Evolutionary conservation across 2,888 invertebrate genomes (phyloP).

Genomic region (Nysson spinosus): DNA sequence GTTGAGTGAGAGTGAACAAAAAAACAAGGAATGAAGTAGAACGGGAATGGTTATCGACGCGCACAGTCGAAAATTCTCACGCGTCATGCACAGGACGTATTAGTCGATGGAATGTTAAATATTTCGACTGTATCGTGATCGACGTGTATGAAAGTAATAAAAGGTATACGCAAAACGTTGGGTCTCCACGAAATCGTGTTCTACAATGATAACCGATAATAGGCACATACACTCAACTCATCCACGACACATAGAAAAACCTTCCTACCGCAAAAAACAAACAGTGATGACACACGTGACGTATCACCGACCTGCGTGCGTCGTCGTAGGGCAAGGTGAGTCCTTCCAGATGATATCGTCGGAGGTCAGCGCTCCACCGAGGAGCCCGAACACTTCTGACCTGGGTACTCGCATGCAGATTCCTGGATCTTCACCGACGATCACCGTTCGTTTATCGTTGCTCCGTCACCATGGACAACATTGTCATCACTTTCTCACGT

Average conservation of each 20-base stretch:
- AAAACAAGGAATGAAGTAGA: neutral
- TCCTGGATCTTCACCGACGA: conserved; percentile 15
- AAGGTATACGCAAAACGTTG: too few species aligned
- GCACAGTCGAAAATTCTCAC: conserved; percentile 24
- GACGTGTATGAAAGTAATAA: too few species aligned
- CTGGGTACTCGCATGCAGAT: conserved; percentile 72
- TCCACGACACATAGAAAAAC: conserved; percentile 39
- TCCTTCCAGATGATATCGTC: conserved; percentile 63
- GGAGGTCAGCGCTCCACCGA: conserved; percentile 65
- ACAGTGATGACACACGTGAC: conserved; percentile 47
- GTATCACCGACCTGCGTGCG: conserved; percentile 69
- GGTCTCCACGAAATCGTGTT: conserved; percentile 12
- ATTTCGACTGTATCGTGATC: conserved; percentile 24
- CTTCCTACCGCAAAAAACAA: conserved; percentile 16
- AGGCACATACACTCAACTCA: conserved; percentile 46
- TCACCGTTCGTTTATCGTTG: conserved; percentile 35
- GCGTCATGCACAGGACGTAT: conserved; percentile 8
- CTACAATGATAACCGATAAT: conserved; percentile 23
- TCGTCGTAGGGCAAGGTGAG: conserved; percentile 56
- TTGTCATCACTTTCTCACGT: conserved; percentile 19
- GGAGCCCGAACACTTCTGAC: conserved; percentile 66
- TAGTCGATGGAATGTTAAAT: conserved; percentile 11
- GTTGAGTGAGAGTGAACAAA: conserved; percentile 21
- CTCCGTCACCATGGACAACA: conserved; percentile 31
- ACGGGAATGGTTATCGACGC: neutral